These are phyloP conservation scores for Drosophila orosa DNA, from an alignment of 1,140 invertebrate species.

Conservation along the genomic window DNA sequence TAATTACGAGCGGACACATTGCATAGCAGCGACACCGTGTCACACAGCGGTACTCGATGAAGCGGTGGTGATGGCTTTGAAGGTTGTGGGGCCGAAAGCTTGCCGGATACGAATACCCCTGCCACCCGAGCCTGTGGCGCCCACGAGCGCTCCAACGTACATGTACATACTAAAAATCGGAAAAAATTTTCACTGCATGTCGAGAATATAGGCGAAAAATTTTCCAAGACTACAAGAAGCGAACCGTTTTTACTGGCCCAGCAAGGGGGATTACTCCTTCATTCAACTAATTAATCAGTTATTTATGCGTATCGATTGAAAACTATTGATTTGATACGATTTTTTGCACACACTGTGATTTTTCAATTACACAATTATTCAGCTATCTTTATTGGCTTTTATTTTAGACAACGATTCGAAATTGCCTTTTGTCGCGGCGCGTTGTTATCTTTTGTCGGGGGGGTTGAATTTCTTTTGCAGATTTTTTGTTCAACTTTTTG, in stretches of 20 bases:
- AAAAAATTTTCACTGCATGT: slow-evolving; percentile 77
- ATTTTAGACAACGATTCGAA: slow-evolving; percentile 24
- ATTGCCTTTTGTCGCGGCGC: slow-evolving; percentile 11
- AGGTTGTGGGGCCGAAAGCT: slow-evolving; percentile 58
- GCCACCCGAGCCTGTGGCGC: slow-evolving; percentile 63
- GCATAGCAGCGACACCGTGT: slow-evolving; percentile 35
- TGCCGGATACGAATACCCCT: slow-evolving; percentile 51
- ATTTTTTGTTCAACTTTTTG: slow-evolving; percentile 47
- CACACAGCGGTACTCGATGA: slow-evolving; percentile 32
- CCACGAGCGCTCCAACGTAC: slow-evolving; percentile 75
- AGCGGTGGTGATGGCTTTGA: slow-evolving; percentile 18
- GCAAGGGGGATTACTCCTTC: neutral
- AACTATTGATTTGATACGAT: slow-evolving; percentile 56
- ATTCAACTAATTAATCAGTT: slow-evolving; percentile 17
- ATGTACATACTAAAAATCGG: slow-evolving; percentile 84
- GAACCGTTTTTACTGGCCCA: slow-evolving; percentile 6
- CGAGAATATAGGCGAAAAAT: slow-evolving; percentile 61
- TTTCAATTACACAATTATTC: slow-evolving; percentile 71
- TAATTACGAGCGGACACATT: slow-evolving; percentile 53
- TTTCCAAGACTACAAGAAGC: slow-evolving; percentile 31
- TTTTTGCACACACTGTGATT: slow-evolving; percentile 35
- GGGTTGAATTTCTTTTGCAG: slow-evolving; percentile 28
- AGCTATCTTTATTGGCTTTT: slow-evolving; percentile 1
- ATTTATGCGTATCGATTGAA: slow-evolving; percentile 45
- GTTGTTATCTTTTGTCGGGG: neutral